phyloP scores from a whole-genome alignment of 2,797 vertebrate species.

The Oreochromis grahami region DNA sequence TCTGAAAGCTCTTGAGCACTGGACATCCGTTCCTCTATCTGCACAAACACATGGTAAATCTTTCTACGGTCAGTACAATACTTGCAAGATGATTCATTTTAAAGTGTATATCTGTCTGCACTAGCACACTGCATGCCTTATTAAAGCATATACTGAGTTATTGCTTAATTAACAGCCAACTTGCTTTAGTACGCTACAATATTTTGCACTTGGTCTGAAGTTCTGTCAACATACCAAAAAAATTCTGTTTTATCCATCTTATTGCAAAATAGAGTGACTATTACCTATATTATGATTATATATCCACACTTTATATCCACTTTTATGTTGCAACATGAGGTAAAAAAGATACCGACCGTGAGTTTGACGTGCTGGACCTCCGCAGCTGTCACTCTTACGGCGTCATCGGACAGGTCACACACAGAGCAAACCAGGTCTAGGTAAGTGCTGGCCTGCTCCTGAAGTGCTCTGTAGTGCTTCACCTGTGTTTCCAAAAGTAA shows the following conservation, averaged over 20 bases:
- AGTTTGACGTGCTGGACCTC: slow-evolving; percentile 91
- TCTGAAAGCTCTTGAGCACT: slow-evolving; percentile 86
- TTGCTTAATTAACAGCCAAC: not conserved
- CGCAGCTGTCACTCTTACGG: slow-evolving; percentile 85
- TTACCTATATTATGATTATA: not conserved
- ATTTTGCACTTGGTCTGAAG: not conserved
- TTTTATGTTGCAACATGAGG: not conserved
- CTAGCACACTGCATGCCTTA: not conserved
- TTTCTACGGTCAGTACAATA: not conserved
- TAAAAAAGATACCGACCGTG: slow-evolving; percentile 74
- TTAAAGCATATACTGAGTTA: not conserved
- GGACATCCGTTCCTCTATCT: slow-evolving; percentile 91
- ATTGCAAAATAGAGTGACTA: not conserved
- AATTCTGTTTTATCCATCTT: not conserved
- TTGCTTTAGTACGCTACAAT: not conserved
- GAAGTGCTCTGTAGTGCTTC: slow-evolving; percentile 90
- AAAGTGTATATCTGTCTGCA: not conserved
- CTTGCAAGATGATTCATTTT: not conserved
- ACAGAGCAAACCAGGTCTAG: slow-evolving; percentile 94
- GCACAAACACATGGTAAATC: not conserved
- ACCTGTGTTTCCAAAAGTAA: slow-evolving; percentile 70
- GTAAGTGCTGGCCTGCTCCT: slow-evolving; percentile 95
- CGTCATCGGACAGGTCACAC: slow-evolving; percentile 88
- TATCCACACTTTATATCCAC: not conserved
- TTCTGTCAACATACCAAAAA: not conserved